Base-by-base conservation (phyloP, 2,888 invertebrate genomes). In the Macaria notata region DNA sequence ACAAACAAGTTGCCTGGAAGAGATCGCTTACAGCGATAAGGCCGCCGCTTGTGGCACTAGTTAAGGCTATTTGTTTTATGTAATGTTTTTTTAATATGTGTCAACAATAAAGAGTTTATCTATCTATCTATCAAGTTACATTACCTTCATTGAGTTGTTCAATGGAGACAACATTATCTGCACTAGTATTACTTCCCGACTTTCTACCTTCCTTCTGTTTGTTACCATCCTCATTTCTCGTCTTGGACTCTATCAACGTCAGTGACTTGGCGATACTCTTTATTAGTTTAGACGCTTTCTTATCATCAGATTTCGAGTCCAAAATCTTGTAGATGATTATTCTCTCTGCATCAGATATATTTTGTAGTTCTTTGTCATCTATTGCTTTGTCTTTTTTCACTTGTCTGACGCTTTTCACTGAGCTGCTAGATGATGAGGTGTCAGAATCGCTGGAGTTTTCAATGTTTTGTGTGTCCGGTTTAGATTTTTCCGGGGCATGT, bases 261-360 rank as follows among this genome's bases (percentile, higher is more conserved):
- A 79, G 63, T 4, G 78, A 76, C 61, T 80, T 83, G 3, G 74
- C 76, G 50, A 79, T 75, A 51, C 78, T 69, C 60, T 73, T 72
- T 49, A 78, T 66, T 9, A 73, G 59, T 63, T 79, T 77, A 0
- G 68, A 57, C 44, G 74, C 75, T 48, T 66, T 76, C 50, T 70
- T 74, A 9, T 79, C 81, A 9, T 72, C 72, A 42, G 64, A 67
- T 70, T 79, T 84, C 0, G 83, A 73, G 53, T 88, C 81, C 4
- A 88, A 65, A 46, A 91, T 82, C 68, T 91, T 88, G 66, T 88
- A 90, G 62, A 90, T 84, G 43, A 91, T 83, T 54, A 91, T 87
- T 70, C 81, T 83, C 49, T 89, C 88, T 0, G 86, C 79, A 63
- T 88, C 86, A 19, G 83, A 79, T 3, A 80, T 49, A 19, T 75